Evolutionary conservation across 2,888 invertebrate genomes (phyloP), one percentile per base, ranked within the genome.

Genomic region (Pseudococcus longispinus): DNA sequence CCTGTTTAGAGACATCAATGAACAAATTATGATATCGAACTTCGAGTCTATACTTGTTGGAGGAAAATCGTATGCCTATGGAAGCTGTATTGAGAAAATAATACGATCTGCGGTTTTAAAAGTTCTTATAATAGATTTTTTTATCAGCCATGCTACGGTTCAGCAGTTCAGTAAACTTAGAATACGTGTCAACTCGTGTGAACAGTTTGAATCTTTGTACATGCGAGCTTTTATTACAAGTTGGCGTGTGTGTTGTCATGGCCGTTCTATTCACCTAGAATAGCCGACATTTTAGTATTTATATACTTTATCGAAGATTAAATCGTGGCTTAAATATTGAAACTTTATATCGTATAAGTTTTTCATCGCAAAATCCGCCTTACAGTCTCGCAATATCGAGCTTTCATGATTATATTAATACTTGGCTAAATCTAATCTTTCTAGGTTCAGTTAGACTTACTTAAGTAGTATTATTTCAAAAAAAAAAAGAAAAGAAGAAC

Each of bases 321-420:
- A 70, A 70, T 70, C 70, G 70, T 29, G 70, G 70, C 70, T 70
- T 26, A 70, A 70, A 70, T 70, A 70, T 70, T 70, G 70, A 70
- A 70, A 70, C 70, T 70, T 70, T 70, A 29, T 15, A 70, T 0
- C 70, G 9, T 60, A 23, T 23, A 23, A 60, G 23, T 70, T 70
- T 70, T 29, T 29, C 29, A 29, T 70, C 18, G 13, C 11, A 29
- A 70, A 29, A 29, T 70, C 29, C 29, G 8, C n/a, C n/a, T n/a
- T n/a, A n/a, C n/a, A n/a, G n/a, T 51, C 51, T 1, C 65, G 26
- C 4, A 20, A 11, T 26, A 23, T 29, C 1, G 15, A 29, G 70
- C 44, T 46, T 46, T 15, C n/a, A n/a, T n/a, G n/a, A n/a, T n/a
- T n/a, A n/a, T n/a, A n/a, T n/a, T n/a, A n/a, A n/a, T n/a, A n/a